phyloP scores from a whole-genome alignment of 2,888 invertebrate genomes.

The Rhingia rostrata region DNA sequence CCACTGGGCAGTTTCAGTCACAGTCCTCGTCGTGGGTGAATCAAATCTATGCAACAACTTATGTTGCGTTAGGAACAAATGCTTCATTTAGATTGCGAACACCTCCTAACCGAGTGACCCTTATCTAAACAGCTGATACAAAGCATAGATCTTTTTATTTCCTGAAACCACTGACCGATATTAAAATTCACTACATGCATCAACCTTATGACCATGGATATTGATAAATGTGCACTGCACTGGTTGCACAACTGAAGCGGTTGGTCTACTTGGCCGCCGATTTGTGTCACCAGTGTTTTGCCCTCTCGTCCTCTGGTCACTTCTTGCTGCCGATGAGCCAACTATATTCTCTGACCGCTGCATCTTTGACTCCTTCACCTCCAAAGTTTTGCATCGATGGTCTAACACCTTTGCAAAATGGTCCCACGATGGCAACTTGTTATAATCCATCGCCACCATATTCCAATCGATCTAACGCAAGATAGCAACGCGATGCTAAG shows the following conservation, averaged over 20 bases:
- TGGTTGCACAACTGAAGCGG: background rate
- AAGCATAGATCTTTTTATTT: background rate
- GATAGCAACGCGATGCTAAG: background rate
- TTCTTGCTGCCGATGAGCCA: background rate
- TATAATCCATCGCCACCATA: conserved; percentile 1
- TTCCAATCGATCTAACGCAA: conserved; percentile 7
- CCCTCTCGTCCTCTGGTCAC: background rate
- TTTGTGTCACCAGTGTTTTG: background rate
- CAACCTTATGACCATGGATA: background rate
- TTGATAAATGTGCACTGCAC: background rate
- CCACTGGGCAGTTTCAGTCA: no score
- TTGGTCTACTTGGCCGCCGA: background rate
- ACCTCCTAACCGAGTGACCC: background rate
- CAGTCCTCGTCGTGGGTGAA: background rate
- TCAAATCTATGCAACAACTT: conserved; percentile 5
- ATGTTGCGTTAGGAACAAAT: conserved; percentile 3
- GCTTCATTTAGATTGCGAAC: background rate
- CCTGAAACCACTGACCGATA: background rate
- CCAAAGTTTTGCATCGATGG: background rate
- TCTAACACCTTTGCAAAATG: background rate
- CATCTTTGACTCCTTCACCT: conserved; percentile 4
- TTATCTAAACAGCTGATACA: conserved; percentile 2
- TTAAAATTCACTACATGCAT: background rate
- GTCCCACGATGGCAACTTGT: conserved; percentile 2
- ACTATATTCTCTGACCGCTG: background rate